These are phyloP conservation scores for Glyphotaelius pellucidus DNA, from an alignment of 2,888 invertebrate genomes.

Conservation along the genomic window DNA sequence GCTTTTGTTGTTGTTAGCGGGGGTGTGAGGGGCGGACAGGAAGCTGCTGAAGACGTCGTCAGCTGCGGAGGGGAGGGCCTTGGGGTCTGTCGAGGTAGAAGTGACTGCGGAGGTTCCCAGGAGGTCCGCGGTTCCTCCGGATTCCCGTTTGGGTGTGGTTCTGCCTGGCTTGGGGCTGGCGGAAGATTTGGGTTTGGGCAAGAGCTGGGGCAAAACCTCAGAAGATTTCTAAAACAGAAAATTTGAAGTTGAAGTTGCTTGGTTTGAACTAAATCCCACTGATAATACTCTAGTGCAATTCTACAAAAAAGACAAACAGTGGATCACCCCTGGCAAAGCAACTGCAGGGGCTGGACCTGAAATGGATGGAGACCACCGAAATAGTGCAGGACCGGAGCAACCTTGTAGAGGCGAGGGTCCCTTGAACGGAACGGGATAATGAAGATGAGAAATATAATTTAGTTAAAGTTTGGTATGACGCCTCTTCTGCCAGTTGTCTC, in stretches of 20 bases:
- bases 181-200: slow-evolving; percentile 76
- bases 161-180: slow-evolving; percentile 77
- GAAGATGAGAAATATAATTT: not conserved
- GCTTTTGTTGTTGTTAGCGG: slow-evolving; percentile 70
- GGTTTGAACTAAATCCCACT: no score
- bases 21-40: slow-evolving; percentile 80
- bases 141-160: slow-evolving; percentile 74
- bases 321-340: no score
- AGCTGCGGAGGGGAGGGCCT: slow-evolving; percentile 69
- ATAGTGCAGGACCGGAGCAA: no score
- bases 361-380: no score
- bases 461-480: not conserved
- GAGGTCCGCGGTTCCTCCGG: slow-evolving; percentile 70
- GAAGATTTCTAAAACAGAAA: slow-evolving; percentile 68
- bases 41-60: slow-evolving; percentile 88
- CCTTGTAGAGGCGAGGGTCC: no score
- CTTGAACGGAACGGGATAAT: no score
- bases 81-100: slow-evolving; percentile 69
- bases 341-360: no score
- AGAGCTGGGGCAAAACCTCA: slow-evolving; percentile 75
- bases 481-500: not conserved
- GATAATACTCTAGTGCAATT: not conserved
- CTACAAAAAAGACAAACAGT: no score
- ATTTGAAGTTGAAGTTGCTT: not conserved
- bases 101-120: slow-evolving; percentile 74